A percentile compares a stretch with the other conserved stretches of the same genome.
phyloP scores from a whole-genome alignment of 2,797 vertebrate genomes.

The Liasis olivaceus region DNA sequence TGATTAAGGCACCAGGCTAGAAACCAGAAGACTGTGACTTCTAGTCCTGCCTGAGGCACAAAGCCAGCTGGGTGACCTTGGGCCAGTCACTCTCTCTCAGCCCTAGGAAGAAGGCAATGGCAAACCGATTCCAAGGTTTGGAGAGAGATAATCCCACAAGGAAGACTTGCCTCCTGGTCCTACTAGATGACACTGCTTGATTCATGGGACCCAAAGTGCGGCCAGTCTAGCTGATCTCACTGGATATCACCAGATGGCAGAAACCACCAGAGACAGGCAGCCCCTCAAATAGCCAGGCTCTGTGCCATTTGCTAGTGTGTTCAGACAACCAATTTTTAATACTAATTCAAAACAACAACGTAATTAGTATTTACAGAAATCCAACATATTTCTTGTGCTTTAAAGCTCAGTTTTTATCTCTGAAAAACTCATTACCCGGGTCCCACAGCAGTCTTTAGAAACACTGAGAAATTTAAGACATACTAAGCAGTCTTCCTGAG shows the following conservation, averaged over 20 bases:
- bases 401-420: not conserved
- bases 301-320: not conserved
- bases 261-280: not conserved
- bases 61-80: not conserved
- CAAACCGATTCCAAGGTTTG: not conserved
- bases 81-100: not conserved
- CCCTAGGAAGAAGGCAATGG: not conserved
- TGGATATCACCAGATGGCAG: not conserved
- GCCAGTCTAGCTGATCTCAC: not conserved
- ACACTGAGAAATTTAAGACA: constrained; percentile 60
- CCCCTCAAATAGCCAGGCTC: not conserved
- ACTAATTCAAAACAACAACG: not conserved
- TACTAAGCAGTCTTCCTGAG: constrained; percentile 78
- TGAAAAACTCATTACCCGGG: not conserved
- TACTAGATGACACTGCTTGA: not conserved
- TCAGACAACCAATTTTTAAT: not conserved
- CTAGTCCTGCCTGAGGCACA: not conserved
- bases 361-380: not conserved
- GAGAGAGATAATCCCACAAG: not conserved
- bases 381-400: not conserved
- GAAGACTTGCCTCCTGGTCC: not conserved
- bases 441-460: not conserved
- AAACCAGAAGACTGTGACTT: not conserved
- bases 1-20: not conserved
- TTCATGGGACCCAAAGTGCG: not conserved